Base-by-base conservation (phyloP, 2,113 vertebrate species). In the Pygoscelis adeliae region DNA sequence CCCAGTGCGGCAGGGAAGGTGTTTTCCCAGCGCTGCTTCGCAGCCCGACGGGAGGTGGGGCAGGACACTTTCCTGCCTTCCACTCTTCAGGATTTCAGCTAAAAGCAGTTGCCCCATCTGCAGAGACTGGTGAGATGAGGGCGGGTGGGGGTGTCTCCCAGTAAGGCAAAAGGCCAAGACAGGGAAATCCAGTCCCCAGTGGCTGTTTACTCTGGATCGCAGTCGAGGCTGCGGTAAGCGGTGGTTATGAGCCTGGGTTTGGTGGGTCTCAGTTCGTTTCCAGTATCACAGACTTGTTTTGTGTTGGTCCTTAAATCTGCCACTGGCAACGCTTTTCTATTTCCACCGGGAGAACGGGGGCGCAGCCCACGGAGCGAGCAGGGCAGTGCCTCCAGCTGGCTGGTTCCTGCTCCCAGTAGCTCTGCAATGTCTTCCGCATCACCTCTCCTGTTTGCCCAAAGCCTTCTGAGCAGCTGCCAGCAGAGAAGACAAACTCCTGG, bases 191-290 rank as follows among this genome's bases (percentile, higher is more conserved):
- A 29, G 42, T 52, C 18, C 14, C 15, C 19, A 19, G 83, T 10
- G 23, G 11, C 58, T 76, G 19, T 13, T 22, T 50, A 5, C 49
- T 16, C 20, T 36, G 26, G 15, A 18, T 47, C 26, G 21, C 38
- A 8, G 7, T 21, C 0, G 0, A 81, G 50, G 22, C 27, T 38
- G 46, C 2, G 1, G 26, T 15, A 5, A 19, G 55, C 1, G 2
- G 23, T 50, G 67, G n/a, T 29, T 19, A 4, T 7, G 16, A 50
- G 26, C 25, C 30, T n/a, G 42, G 3, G 0, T 17, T 13, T 44
- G 71, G 13, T 30, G 42, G 44, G 16, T 27, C 72, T 66, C 63
- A 5, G 34, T 20, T 38, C 2, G 0, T 50, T 72, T 21, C 61
- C 47, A 32, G 19, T 15, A 17, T 6, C 53, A 3, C 65, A 32